Evolutionary conservation across 2,113 vertebrate species (phyloP).

Genomic region (Scopus umbretta): DNA sequence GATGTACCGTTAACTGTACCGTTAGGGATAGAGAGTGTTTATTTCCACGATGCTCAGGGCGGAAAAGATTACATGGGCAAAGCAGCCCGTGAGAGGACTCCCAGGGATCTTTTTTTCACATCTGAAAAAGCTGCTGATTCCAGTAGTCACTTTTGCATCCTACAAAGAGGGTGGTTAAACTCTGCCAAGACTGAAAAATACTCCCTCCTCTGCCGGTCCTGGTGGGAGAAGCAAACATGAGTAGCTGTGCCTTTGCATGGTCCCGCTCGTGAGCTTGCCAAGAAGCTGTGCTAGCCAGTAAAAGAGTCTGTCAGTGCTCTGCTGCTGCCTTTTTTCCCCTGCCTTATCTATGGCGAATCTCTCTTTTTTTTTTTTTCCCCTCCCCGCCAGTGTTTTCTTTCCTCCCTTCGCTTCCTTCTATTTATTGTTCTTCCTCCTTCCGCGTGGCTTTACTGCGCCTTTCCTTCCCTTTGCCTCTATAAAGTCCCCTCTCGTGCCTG

Average conservation of each 20-base stretch:
- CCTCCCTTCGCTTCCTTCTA: not conserved
- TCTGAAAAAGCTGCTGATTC: conserved; percentile 7
- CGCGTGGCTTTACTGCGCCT: fast-evolving
- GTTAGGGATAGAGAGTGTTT: conserved; percentile 15
- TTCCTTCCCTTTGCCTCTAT: not conserved
- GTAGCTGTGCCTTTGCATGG: not conserved
- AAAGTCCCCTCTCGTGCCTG: not conserved
- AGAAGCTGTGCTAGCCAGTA: not conserved
- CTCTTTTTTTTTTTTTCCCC: not conserved
- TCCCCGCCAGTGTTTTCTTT: not conserved
- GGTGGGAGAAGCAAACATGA: not conserved
- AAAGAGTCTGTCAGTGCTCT: not conserved
- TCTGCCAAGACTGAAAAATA: conserved; percentile 1
- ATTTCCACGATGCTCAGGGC: not conserved
- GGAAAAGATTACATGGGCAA: not conserved
- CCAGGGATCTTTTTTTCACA: not conserved
- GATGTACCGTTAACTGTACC: not conserved
- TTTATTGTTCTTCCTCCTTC: conserved; percentile 12
- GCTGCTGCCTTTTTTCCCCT: not conserved
- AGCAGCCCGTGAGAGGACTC: not conserved
- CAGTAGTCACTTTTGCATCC: not conserved
- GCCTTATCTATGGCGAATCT: not conserved
- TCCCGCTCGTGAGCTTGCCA: not conserved
- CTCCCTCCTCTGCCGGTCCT: not conserved
- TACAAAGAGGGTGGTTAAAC: not conserved